Percentiles rank a stretch among this genome's conserved stretches.
These are phyloP conservation scores for Rhaphigaster nebulosa DNA, from an alignment of 2,888 invertebrate species.

Conservation along the genomic window DNA sequence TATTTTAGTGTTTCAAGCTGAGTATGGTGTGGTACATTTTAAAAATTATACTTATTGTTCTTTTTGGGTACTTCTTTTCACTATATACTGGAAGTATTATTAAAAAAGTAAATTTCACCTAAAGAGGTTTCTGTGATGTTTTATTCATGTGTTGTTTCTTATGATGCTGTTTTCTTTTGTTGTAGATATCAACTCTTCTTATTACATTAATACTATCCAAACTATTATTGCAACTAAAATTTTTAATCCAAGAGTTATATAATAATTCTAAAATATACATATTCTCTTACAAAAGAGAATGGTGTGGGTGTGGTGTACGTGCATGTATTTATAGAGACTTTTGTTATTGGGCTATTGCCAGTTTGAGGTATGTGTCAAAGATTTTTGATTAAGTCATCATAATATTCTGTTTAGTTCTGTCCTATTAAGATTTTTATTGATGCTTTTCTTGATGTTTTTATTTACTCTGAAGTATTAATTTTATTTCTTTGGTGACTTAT, in stretches of 20 bases:
- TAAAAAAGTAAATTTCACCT: not conserved
- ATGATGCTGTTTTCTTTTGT: not conserved
- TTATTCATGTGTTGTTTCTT: no score
- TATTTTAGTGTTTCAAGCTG: not conserved
- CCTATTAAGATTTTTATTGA: no score
- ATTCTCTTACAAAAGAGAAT: not conserved
- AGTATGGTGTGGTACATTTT: constrained; percentile 9
- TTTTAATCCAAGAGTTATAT: not conserved
- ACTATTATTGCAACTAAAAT: not conserved
- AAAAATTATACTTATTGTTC: not conserved
- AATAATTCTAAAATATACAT: not conserved
- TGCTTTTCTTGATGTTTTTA: no score
- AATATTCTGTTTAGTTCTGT: no score
- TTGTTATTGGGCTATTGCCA: not conserved
- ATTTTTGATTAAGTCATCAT: not conserved
- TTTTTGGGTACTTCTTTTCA: not conserved
- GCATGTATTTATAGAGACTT: not conserved
- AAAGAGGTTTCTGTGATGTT: no score
- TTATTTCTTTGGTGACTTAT: not conserved
- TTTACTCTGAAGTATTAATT: not conserved
- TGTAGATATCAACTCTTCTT: not conserved
- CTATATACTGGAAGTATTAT: not conserved
- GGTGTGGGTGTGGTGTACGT: not conserved
- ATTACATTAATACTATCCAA: not conserved
- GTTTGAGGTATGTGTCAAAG: not conserved